Conservation (phyloP, 2,888 invertebrate species). For the Lepidocyrtoides sp. region DNA sequence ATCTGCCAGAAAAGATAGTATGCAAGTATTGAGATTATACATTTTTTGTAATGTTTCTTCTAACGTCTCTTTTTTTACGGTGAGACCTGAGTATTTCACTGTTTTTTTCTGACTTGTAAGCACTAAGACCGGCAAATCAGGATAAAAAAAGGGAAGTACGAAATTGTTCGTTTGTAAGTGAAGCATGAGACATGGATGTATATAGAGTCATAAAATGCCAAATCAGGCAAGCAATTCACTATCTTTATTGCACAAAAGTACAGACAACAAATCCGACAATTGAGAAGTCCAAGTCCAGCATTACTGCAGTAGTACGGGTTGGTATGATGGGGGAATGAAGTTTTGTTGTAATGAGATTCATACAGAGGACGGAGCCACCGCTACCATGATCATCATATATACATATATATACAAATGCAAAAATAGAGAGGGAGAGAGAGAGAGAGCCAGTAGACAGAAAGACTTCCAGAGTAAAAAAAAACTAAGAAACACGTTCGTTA, state of each 20-base stretch:
- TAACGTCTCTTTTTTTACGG: background rate
- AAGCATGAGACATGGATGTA: constrained; percentile 68
- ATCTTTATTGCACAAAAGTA: constrained; percentile 74
- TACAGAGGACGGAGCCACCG: constrained; percentile 18
- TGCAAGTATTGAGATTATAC: constrained; percentile 12
- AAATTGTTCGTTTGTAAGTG: constrained; percentile 47
- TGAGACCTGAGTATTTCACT: background rate
- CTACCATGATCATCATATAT: background rate
- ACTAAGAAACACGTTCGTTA: constrained; percentile 27
- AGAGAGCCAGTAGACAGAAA: background rate
- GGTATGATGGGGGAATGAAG: background rate
- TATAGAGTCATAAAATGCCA: constrained; percentile 75
- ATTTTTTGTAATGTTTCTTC: background rate
- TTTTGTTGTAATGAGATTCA: background rate
- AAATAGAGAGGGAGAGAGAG: background rate
- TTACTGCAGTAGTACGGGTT: background rate
- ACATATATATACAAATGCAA: background rate
- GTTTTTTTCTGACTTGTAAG: constrained; percentile 10
- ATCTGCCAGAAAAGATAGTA: background rate
- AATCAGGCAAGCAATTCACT: constrained; percentile 75
- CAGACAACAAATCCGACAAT: constrained; percentile 72
- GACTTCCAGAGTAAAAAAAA: background rate
- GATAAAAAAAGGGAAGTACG: constrained; percentile 54
- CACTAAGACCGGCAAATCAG: constrained; percentile 8
- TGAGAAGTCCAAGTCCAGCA: constrained; percentile 33